These are phyloP conservation scores for Temnothorax rugatulus DNA, from an alignment of 2,888 invertebrate species.

Conservation along the genomic window DNA sequence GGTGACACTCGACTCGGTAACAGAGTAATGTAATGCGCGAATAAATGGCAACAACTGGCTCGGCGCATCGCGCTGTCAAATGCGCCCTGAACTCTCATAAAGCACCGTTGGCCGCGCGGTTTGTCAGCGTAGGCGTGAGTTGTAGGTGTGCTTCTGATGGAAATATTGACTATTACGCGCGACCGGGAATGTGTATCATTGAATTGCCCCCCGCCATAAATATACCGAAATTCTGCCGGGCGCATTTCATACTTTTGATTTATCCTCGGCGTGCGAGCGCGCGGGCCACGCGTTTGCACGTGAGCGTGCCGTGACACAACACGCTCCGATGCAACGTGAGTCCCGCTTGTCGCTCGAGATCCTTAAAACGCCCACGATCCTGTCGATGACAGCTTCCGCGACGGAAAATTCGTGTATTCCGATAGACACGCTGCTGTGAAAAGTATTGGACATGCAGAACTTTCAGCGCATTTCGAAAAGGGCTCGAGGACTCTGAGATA, in stretches of 20 bases:
- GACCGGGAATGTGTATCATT: slow-evolving; percentile 86
- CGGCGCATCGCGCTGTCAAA: slow-evolving; percentile 84
- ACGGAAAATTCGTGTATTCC: slow-evolving; percentile 35
- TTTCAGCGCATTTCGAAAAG: background rate
- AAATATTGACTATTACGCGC: slow-evolving; percentile 86
- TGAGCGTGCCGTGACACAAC: slow-evolving; percentile 42
- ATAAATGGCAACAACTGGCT: slow-evolving; percentile 86
- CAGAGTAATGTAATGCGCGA: slow-evolving; percentile 86
- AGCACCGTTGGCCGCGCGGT: slow-evolving; percentile 80
- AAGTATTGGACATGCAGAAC: slow-evolving; percentile 1
- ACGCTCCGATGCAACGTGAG: slow-evolving; percentile 40
- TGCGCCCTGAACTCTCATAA: slow-evolving; percentile 85
- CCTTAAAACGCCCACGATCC: slow-evolving; percentile 66
- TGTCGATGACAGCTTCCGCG: slow-evolving; percentile 65
- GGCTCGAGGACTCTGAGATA: too few relatives aligned
- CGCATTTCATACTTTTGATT: slow-evolving; percentile 85
- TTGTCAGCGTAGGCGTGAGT: slow-evolving; percentile 84
- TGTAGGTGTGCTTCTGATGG: slow-evolving; percentile 86
- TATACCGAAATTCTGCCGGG: slow-evolving; percentile 83
- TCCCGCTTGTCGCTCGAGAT: slow-evolving; percentile 53
- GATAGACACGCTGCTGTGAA: slow-evolving; percentile 22
- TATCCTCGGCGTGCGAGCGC: slow-evolving; percentile 75
- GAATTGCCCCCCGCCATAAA: slow-evolving; percentile 85
- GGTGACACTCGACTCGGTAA: slow-evolving; percentile 85
- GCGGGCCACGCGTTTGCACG: slow-evolving; percentile 60